Base-by-base conservation (phyloP, 2,113 vertebrate species). In the Chloroceryle aenea region DNA sequence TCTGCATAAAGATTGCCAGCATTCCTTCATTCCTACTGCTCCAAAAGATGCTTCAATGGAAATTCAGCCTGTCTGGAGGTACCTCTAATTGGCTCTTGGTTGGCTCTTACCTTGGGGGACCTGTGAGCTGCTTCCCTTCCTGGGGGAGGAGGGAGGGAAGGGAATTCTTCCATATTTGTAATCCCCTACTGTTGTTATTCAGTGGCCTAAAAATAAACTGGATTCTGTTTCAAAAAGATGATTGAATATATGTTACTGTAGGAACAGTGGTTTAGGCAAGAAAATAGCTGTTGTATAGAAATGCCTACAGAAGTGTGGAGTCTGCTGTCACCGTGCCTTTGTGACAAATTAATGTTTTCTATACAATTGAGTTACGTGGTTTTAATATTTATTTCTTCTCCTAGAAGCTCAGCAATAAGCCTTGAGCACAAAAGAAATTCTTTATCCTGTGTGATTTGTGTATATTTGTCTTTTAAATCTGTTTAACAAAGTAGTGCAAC, bases 401-500 rank as follows among this genome's bases (percentile, higher is more conserved):
- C 22, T n/a, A 75, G 75, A 77, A 86, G 73, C 83, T 93, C 72
- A 81, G 66, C 68, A 68, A 29, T 95, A 87, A 95, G 80, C 85
- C 73, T 75, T 87, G 48, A 94, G 32, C 88, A 76, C 45, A 66
- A 76, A 93, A 82, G 55, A 87, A 75, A 76, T 89, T 88, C 68
- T 91, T 90, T 90, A 85, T 90, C 77, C 69, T 82, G 22, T 78
- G 42, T 61, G 85, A 77, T 83, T 96, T 91, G 72, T 77, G 26
- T 90, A 48, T 56, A 26, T 96, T 94, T 84, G 79, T 90, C 63
- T 90, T 90, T 86, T 80, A 89, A 92, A 89, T 91, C 73, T 87
- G 38, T 92, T 94, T 82, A 95, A 89, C 56, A 62, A 93, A 95
- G 74, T 83, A 95, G 40, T 93, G 67, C 87, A 86, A 84, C 56